A percentile compares a stretch with the other conserved stretches of the same genome.
phyloP scores from a whole-genome alignment of 2,113 vertebrate genomes.

The Naja naja region DNA sequence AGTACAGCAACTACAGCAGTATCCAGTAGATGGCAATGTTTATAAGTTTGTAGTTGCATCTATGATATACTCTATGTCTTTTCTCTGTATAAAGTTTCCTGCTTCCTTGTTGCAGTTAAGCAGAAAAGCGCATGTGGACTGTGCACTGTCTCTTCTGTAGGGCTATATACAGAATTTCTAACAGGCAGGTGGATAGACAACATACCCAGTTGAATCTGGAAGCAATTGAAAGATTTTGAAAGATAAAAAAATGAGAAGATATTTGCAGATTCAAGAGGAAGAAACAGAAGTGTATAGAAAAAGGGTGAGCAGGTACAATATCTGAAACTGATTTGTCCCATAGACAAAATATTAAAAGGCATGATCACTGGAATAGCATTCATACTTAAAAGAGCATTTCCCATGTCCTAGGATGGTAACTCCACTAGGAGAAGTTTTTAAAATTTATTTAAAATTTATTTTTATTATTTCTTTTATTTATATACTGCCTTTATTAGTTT shows the following conservation, averaged over 20 bases:
- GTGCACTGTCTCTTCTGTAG: background rate
- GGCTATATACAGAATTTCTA: background rate
- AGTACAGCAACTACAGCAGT: background rate
- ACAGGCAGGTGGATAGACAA: background rate
- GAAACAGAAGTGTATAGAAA: background rate
- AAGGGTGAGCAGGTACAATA: background rate
- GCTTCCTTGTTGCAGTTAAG: background rate
- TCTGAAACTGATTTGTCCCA: background rate
- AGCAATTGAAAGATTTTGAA: background rate
- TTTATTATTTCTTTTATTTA: too few species aligned
- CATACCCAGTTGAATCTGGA: background rate
- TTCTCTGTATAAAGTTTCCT: background rate
- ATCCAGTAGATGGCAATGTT: background rate
- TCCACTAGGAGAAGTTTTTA: background rate
- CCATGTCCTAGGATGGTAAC: background rate
- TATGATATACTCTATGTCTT: background rate
- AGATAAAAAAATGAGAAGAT: background rate
- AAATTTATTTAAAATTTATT: too few species aligned
- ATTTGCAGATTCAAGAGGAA: background rate
- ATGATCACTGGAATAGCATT: background rate
- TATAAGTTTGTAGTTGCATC: background rate
- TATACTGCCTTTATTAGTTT: too few species aligned
- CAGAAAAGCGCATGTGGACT: background rate
- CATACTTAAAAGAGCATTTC: background rate
- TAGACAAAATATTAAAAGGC: background rate